These are phyloP conservation scores for Mormyrus proboscirostris DNA, from an alignment of 2,797 vertebrate species.

Conservation along the genomic window DNA sequence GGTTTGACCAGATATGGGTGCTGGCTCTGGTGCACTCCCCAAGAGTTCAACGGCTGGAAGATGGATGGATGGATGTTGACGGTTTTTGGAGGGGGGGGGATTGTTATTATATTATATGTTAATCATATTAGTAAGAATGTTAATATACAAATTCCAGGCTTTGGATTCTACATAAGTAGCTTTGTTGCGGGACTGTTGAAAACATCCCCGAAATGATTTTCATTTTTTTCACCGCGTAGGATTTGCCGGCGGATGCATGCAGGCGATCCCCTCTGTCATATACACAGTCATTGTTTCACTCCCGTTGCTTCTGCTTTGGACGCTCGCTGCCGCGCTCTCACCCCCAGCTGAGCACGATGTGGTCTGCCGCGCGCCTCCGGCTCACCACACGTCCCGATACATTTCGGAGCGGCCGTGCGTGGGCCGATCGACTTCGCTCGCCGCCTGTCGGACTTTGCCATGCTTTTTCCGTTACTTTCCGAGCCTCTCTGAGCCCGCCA, in stretches of 20 bases:
- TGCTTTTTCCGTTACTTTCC: not conserved
- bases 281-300: not conserved
- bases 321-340: not conserved
- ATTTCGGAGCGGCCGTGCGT: not conserved
- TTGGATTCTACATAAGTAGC: not conserved
- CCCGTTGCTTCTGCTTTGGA: not conserved
- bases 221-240: not conserved
- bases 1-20: not conserved
- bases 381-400: not conserved
- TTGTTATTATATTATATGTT: not conserved
- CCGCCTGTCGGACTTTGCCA: not conserved
- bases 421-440: not conserved
- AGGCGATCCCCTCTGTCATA: not conserved
- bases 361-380: not conserved
- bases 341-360: not conserved
- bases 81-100: not conserved
- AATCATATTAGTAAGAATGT: not conserved
- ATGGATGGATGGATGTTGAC: not conserved
- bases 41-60: not conserved
- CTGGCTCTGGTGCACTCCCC: not conserved
- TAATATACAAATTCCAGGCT: not conserved
- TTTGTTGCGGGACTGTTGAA: not conserved
- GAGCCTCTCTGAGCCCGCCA: not conserved
- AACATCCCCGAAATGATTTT: not conserved
- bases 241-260: not conserved